Evolutionary conservation across 2,888 invertebrate species (phyloP), one percentile per base, ranked within the genome.

Genomic region (Sericinus montela): DNA sequence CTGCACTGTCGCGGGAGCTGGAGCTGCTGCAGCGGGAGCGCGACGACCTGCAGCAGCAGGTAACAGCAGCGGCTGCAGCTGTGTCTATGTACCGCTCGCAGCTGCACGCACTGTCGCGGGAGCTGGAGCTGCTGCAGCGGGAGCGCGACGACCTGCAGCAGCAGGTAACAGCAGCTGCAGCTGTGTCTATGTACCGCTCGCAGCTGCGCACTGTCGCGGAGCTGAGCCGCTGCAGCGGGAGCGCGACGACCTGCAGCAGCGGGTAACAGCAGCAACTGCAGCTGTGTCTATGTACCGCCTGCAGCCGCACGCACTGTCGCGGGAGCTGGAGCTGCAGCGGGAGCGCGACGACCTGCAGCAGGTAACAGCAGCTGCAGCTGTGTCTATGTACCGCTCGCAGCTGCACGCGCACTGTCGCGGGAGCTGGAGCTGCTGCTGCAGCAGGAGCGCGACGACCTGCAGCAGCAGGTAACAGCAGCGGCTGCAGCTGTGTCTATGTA

Each of bases 21-120:
- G 94, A 95, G 47, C 90, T 90, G 23, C 87, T 92, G 32, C 91
- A 90, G 58, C 90, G 84, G 42, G 94, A 95, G 59, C 88, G 91
- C 16, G 93, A 93, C 56, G 95, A 95, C 70, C 76, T 95, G 55
- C 91, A 92, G 39, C 91, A 93, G 52, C 95, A 95, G 93, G 95
- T 95, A 29, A 29, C 29, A 5, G 23, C 4, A 3, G 29, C 29
- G 10, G 10, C 8, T 10, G 29, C 29, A 29, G 29, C 29, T 67
- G 32, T 57, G 54, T 53, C 68, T 77, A 63, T 44, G 60, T 72
- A 43, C 66, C 69, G 53, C 41, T 65, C 56, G 39, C 74, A 72
- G 40, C 73, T 73, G 41, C 34, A 51, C 5, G 91, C 65, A 89
- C 86, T 57, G 90, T 91, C 61, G 10, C 90, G 89, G 53, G 90